Percentiles rank a stretch among this genome's conserved stretches.
Evolutionary conservation across 2,888 invertebrate genomes (phyloP).

Genomic region (Pharmacophagus antenor): DNA sequence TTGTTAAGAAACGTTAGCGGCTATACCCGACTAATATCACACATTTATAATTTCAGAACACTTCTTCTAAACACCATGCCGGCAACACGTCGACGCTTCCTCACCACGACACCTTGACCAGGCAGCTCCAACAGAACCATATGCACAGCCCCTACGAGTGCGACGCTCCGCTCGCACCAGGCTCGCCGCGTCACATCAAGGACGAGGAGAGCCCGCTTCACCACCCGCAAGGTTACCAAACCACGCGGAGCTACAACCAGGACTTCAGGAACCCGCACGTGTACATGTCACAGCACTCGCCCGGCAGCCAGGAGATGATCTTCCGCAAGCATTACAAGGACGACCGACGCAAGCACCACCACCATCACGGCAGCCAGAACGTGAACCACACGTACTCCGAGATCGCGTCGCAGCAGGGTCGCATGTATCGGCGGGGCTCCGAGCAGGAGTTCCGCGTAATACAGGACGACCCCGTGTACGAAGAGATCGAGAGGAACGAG

Average conservation of each 20-base stretch:
- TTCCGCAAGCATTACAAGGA: slow-evolving; percentile 74
- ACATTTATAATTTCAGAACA: slow-evolving; percentile 82
- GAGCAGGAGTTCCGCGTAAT: slow-evolving; percentile 80
- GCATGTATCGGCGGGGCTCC: slow-evolving; percentile 76
- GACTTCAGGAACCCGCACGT: slow-evolving; percentile 75
- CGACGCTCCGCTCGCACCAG: slow-evolving; percentile 67
- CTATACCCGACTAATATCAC: background rate
- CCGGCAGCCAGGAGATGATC: slow-evolving; percentile 73
- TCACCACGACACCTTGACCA: slow-evolving; percentile 82
- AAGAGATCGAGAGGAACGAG: slow-evolving; percentile 88
- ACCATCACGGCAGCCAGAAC: slow-evolving; percentile 77
- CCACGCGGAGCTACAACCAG: slow-evolving; percentile 73
- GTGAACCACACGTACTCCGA: slow-evolving; percentile 90
- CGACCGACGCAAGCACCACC: slow-evolving; percentile 72
- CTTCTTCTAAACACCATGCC: slow-evolving; percentile 90
- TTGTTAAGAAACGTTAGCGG: background rate
- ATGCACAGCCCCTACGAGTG: slow-evolving; percentile 80
- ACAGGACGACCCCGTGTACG: slow-evolving; percentile 90
- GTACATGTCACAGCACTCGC: slow-evolving; percentile 73
- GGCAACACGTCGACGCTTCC: slow-evolving; percentile 84
- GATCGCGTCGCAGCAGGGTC: slow-evolving; percentile 79
- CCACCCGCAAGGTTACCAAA: slow-evolving; percentile 67
- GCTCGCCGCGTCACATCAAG: slow-evolving; percentile 70
- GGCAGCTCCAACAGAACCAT: slow-evolving; percentile 73
- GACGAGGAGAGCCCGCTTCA: slow-evolving; percentile 71